phyloP scores from a whole-genome alignment of 2,113 vertebrate genomes.

The Ranitomeya imitator region DNA sequence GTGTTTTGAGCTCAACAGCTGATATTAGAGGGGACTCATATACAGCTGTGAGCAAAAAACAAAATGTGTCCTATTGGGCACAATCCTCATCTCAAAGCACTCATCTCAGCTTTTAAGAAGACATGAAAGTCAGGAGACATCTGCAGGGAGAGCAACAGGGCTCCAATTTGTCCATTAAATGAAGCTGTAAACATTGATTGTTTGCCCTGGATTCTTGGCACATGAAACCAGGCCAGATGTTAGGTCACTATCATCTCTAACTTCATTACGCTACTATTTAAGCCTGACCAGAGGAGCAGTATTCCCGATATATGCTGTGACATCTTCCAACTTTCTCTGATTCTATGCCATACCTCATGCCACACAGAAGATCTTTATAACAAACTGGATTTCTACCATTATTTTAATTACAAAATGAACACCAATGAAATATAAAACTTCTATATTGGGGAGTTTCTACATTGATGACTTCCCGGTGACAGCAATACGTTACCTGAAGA shows the following conservation, averaged over 20 bases:
- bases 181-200: conserved; percentile 53
- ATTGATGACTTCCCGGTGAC: neutral
- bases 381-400: neutral
- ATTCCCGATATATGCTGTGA: neutral
- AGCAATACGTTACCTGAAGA: neutral
- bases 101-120: conserved; percentile 48
- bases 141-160: conserved; percentile 51
- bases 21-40: neutral
- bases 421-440: neutral
- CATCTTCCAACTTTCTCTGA: neutral
- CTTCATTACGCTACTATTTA: conserved; percentile 45
- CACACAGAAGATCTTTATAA: neutral
- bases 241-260: conserved; percentile 50
- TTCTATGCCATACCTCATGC: neutral
- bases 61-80: conserved; percentile 41
- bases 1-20: neutral
- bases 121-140: conserved; percentile 50
- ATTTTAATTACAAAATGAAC: neutral
- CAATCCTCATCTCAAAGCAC: conserved; percentile 48
- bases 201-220: conserved; percentile 54
- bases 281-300: conserved; percentile 27
- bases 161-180: conserved; percentile 55
- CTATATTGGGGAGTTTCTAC: neutral
- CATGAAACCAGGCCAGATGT: conserved; percentile 43
- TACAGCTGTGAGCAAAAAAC: conserved; percentile 29